phyloP scores from a whole-genome alignment of 2,888 invertebrate genomes.

The Microctonus aethiopoides region DNA sequence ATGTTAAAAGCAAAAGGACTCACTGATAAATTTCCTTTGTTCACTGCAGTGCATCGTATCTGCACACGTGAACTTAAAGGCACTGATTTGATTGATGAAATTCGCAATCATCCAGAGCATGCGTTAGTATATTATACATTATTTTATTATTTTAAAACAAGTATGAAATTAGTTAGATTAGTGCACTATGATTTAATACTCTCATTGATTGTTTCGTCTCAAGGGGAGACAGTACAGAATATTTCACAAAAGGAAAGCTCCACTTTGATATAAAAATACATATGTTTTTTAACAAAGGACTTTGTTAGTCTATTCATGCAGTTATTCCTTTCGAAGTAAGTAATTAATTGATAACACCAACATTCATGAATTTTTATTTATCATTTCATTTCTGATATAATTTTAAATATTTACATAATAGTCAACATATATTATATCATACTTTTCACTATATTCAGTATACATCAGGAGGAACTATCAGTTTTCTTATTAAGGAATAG shows the following conservation, averaged over 20 bases:
- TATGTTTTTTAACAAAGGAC: constrained; percentile 26
- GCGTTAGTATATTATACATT: constrained; percentile 81
- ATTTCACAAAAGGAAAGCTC: constrained; percentile 15
- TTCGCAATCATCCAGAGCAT: constrained; percentile 95
- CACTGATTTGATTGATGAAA: constrained; percentile 87
- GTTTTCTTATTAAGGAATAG: not conserved
- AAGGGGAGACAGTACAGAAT: constrained; percentile 23
- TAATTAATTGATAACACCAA: not conserved
- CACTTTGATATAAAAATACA: constrained; percentile 25
- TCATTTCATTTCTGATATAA: not conserved
- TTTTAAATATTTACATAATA: constrained; percentile 5
- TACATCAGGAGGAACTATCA: constrained; percentile 7
- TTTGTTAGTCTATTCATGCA: constrained; percentile 14
- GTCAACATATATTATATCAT: not conserved
- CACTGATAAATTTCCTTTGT: constrained; percentile 95
- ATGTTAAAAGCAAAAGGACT: constrained; percentile 89
- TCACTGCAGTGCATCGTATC: constrained; percentile 95
- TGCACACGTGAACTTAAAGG: constrained; percentile 87
- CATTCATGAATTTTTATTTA: not conserved
- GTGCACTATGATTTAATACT: not conserved
- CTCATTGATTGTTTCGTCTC: constrained; percentile 1
- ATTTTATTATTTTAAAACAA: not conserved
- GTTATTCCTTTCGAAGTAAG: not conserved
- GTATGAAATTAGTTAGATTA: not conserved
- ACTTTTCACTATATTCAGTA: not conserved